These are phyloP conservation scores for Caranx ignobilis DNA, from an alignment of 2,113 vertebrate genomes.

Conservation along the genomic window DNA sequence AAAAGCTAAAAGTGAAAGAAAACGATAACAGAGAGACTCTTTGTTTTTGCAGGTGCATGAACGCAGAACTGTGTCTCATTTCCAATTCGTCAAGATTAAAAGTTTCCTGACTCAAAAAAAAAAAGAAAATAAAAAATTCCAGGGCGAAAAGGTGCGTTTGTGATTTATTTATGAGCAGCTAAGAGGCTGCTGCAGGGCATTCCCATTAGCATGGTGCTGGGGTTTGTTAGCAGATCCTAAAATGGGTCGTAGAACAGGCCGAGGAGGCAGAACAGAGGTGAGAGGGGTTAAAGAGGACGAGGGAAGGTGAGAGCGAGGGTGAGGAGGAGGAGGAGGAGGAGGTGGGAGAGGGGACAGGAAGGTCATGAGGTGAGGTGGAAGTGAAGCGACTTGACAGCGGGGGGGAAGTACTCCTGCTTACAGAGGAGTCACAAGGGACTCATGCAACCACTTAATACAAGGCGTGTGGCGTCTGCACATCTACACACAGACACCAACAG, in stretches of 20 bases:
- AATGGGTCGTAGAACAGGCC: slow-evolving; percentile 1
- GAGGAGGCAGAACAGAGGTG: slow-evolving; percentile 24
- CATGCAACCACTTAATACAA: slow-evolving; percentile 54
- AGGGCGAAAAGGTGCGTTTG: slow-evolving; percentile 43
- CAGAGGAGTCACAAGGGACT: slow-evolving; percentile 58
- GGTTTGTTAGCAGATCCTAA: slow-evolving; percentile 37
- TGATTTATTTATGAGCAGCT: slow-evolving; percentile 77
- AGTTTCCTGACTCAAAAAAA: slow-evolving; percentile 52
- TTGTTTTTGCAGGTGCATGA: too few species aligned
- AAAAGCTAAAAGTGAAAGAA: too few species aligned
- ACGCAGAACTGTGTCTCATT: slow-evolving; percentile 26
- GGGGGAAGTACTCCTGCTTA: slow-evolving; percentile 50
- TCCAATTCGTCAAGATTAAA: slow-evolving; percentile 55
- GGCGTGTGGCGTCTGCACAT: slow-evolving; percentile 29
- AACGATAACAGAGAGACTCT: too few species aligned
- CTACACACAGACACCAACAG: not conserved
- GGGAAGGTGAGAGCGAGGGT: slow-evolving; percentile 33
- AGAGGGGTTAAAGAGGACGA: slow-evolving; percentile 43
- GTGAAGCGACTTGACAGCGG: slow-evolving; percentile 41
- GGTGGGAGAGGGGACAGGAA: not conserved
- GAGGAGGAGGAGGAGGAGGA: not conserved
- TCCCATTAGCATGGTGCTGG: slow-evolving; percentile 60
- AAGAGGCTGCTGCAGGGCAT: slow-evolving; percentile 73
- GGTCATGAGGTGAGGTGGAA: slow-evolving; percentile 53
- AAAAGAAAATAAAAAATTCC: slow-evolving; percentile 16